phyloP scores from a whole-genome alignment of 2,888 invertebrate genomes.

The Boloria selene region DNA sequence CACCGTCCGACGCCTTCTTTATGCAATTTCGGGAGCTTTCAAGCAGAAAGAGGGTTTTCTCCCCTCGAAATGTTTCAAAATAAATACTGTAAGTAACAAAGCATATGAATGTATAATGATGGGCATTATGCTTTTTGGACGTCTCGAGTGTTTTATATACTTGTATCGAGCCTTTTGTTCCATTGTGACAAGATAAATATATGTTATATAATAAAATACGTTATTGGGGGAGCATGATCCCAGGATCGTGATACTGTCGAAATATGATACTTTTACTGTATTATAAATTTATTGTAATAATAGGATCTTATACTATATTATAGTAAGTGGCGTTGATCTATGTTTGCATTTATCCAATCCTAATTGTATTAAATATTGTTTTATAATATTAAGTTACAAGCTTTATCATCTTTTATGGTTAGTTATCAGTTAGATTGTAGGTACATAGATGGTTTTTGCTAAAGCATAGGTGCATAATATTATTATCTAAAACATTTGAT shows the following conservation, averaged over 20 bases:
- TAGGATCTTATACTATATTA: constrained; percentile 43
- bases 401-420: no score
- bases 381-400: no score
- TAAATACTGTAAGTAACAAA: constrained; percentile 81
- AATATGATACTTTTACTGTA: constrained; percentile 73
- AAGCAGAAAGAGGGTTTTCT: constrained; percentile 75
- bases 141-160: constrained; percentile 80
- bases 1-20: constrained; percentile 63
- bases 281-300: constrained; percentile 60
- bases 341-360: background rate
- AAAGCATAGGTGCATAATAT: no score
- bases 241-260: constrained; percentile 70
- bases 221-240: constrained; percentile 68
- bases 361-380: no score
- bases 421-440: no score
- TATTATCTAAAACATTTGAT: no score
- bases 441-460: no score
- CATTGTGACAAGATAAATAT: constrained; percentile 72
- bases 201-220: constrained; percentile 59
- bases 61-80: constrained; percentile 77
- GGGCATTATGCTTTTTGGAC: constrained; percentile 76
- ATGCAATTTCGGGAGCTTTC: constrained; percentile 75
- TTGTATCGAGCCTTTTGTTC: constrained; percentile 75
- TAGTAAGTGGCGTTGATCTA: background rate
- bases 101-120: constrained; percentile 82